Evolutionary conservation across 2,888 invertebrate species (phyloP).

Genomic region (Rhingia campestris): DNA sequence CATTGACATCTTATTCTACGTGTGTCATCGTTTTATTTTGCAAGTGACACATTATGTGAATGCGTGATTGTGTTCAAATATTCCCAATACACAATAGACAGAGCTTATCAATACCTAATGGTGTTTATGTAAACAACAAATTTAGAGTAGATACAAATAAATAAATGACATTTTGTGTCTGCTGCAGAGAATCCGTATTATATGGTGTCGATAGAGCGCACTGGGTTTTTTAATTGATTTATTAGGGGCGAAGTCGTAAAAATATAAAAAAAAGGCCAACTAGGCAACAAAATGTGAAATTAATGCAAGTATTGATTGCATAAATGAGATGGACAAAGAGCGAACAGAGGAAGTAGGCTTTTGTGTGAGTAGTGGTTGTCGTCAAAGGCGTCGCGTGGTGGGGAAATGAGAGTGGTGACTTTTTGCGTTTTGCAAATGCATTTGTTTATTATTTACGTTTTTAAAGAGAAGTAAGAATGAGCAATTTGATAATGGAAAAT

Average conservation of each 20-base stretch:
- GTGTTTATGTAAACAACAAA: conserved; percentile 32
- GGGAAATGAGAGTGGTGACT: too few species aligned
- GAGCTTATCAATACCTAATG: conserved; percentile 23
- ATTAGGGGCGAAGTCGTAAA: conserved; percentile 6
- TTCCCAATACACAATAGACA: neutral
- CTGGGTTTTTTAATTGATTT: conserved; percentile 16
- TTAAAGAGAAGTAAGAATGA: too few species aligned
- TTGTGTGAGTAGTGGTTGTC: too few species aligned
- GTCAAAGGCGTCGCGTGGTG: too few species aligned
- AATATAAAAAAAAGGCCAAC: neutral
- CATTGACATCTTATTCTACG: conserved; percentile 40
- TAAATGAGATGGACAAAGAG: conserved; percentile 28
- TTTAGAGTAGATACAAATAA: conserved; percentile 10
- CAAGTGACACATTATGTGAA: conserved; percentile 21
- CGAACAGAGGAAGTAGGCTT: conserved; percentile 1
- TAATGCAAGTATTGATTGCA: conserved; percentile 37
- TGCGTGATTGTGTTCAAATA: conserved; percentile 10
- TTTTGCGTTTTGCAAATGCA: too few species aligned
- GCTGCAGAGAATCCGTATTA: conserved; percentile 3
- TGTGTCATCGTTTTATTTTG: conserved; percentile 33
- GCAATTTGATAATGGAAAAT: too few species aligned
- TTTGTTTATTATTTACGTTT: too few species aligned
- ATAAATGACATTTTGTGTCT: conserved; percentile 18
- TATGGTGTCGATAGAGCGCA: neutral
- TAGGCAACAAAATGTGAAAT: conserved; percentile 5